Base-by-base conservation (phyloP, 2,888 invertebrate genomes). In the Drosophila nr. fundita region DNA sequence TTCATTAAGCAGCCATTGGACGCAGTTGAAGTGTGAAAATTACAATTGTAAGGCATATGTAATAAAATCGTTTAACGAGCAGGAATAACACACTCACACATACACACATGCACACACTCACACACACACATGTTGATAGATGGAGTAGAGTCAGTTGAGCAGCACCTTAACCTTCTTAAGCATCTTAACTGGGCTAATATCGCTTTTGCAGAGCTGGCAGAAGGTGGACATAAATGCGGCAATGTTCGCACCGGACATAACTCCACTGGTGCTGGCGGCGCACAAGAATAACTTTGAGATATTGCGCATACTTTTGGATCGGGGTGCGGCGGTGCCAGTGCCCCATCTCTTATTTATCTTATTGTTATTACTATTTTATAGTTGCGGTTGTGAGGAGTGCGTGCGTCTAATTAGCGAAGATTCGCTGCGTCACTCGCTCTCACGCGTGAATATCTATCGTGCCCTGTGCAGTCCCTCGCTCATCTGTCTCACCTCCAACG, bases 231-330 rank as follows among this genome's bases (percentile, higher is more conserved):
- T 96, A 24, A 96, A 96, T 80, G 96, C 96, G 8, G 96, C 97
- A 2, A 96, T 96, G 92, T 98, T 98, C 93, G 97, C 98, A 0
- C 96, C 98, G 0, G 99, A 99, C 93, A 96, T 99, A 82, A 99
- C 99, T 0, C 99, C 99, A 0, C 94, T 99, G 70, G 97, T 98
- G 90, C 94, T 99, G 81, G 98, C 98, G 0, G 98, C 98, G 32
- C 98, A 99, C 91, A 95, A 96, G 91, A 98, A 99, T 92, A 99
- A 99, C 94, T 99, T 98, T 91, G 99, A 99, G 94, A 99, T 99
- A 87, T 95, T 99, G 81, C 99, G 99, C 93, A 95, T 99, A 64
- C 94, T 99, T 27, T 94, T 99, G 67, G 99, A 99, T 92, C 94
- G 99, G 59, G 98, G 99, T 27, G 98, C 98, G 8, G 97, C 97